These are phyloP conservation scores for Edolisoma coerulescens DNA, from an alignment of 2,113 vertebrate species.

Conservation along the genomic window DNA sequence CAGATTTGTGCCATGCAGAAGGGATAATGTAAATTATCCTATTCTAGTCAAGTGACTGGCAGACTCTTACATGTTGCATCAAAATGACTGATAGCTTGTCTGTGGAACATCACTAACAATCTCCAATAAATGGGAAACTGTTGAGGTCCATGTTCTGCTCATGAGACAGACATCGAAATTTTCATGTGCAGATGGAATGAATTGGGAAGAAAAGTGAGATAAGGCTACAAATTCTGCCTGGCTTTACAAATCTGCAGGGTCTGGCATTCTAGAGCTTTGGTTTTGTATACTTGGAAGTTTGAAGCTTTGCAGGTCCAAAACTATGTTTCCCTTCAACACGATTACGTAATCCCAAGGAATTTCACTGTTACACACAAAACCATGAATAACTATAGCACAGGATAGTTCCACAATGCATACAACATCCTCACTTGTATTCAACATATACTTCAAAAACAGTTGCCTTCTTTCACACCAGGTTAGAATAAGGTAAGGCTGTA, in stretches of 20 bases:
- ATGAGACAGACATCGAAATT: background rate
- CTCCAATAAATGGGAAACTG: background rate
- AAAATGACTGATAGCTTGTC: background rate
- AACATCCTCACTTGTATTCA: background rate
- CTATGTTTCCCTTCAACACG: background rate
- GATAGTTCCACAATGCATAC: background rate
- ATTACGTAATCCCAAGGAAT: background rate
- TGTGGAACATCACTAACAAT: background rate
- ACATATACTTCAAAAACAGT: accelerated
- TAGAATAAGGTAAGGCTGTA: background rate
- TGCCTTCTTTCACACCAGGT: background rate
- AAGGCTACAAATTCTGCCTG: background rate
- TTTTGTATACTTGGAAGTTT: background rate
- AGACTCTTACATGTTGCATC: background rate
- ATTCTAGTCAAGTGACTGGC: background rate
- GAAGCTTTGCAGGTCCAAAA: background rate
- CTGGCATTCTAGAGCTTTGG: background rate
- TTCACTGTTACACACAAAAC: background rate
- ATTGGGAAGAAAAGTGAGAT: accelerated
- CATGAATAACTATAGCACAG: background rate
- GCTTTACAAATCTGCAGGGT: background rate
- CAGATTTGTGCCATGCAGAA: background rate
- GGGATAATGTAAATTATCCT: background rate
- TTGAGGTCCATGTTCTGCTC: background rate
- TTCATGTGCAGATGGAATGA: background rate